Percentiles rank a stretch among this genome's conserved stretches.
These are phyloP conservation scores for Autographa gamma DNA, from an alignment of 2,888 invertebrate genomes.

Conservation along the genomic window DNA sequence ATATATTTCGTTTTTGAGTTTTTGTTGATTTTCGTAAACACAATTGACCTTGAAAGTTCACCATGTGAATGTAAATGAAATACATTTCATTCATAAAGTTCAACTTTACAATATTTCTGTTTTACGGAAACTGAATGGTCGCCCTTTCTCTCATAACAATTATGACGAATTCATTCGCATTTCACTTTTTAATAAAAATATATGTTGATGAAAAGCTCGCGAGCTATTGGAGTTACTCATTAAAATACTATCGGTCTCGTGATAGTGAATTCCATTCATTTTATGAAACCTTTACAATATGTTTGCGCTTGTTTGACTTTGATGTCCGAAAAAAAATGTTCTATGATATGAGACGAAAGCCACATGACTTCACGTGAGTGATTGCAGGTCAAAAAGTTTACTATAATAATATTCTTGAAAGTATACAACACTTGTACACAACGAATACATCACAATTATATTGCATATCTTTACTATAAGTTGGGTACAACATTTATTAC, in stretches of 20 bases:
- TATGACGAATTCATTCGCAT: background rate
- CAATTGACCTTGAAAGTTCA: background rate
- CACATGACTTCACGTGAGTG: background rate
- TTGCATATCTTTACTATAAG: too few species aligned
- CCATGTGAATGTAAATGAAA: slow-evolving; percentile 7
- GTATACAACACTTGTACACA: background rate
- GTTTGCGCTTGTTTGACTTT: background rate
- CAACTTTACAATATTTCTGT: background rate
- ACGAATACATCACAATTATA: too few species aligned
- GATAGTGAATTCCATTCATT: background rate
- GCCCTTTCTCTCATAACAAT: background rate
- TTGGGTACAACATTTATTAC: too few species aligned
- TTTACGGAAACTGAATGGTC: background rate
- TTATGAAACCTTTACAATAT: background rate
- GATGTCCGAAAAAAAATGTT: background rate
- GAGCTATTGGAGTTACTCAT: background rate
- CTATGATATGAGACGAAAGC: background rate
- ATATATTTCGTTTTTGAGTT: background rate
- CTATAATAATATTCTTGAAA: too few species aligned
- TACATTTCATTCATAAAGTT: background rate
- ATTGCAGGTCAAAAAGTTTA: background rate
- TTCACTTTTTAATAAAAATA: background rate
- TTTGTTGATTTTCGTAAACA: background rate
- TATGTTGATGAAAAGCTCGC: background rate
- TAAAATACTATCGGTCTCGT: background rate